phyloP scores from a whole-genome alignment of 1,140 invertebrate species.

The Octopus bimaculoides region DNA sequence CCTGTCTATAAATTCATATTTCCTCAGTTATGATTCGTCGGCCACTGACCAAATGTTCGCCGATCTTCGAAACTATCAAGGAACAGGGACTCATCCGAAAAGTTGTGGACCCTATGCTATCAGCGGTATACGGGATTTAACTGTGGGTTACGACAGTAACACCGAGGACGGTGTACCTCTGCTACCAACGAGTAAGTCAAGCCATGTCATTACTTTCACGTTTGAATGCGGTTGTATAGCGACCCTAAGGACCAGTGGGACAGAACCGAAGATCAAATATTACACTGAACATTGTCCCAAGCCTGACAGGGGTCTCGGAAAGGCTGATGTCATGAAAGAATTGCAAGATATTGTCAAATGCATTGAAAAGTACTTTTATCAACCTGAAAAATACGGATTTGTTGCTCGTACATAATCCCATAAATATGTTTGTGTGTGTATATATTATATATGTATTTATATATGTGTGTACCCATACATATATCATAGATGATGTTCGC shows the following conservation, averaged over 20 bases:
- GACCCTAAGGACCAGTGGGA: conserved; percentile 93
- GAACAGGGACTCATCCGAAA: conserved; percentile 59
- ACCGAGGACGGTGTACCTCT: conserved; percentile 69
- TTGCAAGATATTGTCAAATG: conserved; percentile 75
- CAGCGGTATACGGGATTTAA: conserved; percentile 78
- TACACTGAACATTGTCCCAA: conserved; percentile 76
- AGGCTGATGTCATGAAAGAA: conserved; percentile 64
- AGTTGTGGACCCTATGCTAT: conserved; percentile 72
- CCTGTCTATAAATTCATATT: conserved; percentile 83
- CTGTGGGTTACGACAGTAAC: conserved; percentile 80
- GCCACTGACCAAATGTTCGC: conserved; percentile 78
- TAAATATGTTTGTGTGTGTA: too few species aligned
- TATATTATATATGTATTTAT: too few species aligned
- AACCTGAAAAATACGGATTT: conserved; percentile 75
- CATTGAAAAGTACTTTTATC: conserved; percentile 76
- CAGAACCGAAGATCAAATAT: conserved; percentile 87
- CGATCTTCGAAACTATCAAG: conserved; percentile 74
- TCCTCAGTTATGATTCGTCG: conserved; percentile 75
- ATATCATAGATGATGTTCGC: too few species aligned
- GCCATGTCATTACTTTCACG: conserved; percentile 96
- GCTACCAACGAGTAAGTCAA: conserved; percentile 74
- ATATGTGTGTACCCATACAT: too few species aligned
- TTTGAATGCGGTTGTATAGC: conserved; percentile 84
- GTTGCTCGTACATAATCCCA: conserved; percentile 42
- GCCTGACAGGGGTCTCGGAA: conserved; percentile 57